Conservation (phyloP, 2,113 vertebrate species). For the Heptranchias perlo region DNA sequence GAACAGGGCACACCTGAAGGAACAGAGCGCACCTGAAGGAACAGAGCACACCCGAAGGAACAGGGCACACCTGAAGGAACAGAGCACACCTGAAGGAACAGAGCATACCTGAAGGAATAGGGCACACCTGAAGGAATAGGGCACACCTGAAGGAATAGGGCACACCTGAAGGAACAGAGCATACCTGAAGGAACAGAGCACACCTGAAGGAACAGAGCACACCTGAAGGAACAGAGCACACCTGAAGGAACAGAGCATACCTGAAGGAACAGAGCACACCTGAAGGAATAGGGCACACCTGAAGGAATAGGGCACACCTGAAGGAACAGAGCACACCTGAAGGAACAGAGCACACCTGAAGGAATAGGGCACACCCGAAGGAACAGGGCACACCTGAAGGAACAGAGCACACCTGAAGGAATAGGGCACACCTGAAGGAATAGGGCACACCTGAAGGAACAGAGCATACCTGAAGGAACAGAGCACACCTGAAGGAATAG, state of each 20-base stretch:
- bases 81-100: neutral
- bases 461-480: neutral
- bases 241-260: no score
- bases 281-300: no score
- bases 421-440: no score
- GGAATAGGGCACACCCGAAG: no score
- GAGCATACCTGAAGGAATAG: neutral
- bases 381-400: no score
- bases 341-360: neutral
- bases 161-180: neutral
- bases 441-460: no score
- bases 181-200: neutral
- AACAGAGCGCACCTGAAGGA: neutral
- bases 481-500: neutral
- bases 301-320: no score
- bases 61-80: neutral
- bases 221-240: neutral
- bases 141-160: neutral
- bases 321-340: neutral
- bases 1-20: neutral
- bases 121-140: neutral
- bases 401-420: no score
- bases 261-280: no score
- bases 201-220: neutral
- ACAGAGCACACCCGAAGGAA: neutral